Conservation (phyloP, 2,113 vertebrate genomes). For the Vombatus ursinus region DNA sequence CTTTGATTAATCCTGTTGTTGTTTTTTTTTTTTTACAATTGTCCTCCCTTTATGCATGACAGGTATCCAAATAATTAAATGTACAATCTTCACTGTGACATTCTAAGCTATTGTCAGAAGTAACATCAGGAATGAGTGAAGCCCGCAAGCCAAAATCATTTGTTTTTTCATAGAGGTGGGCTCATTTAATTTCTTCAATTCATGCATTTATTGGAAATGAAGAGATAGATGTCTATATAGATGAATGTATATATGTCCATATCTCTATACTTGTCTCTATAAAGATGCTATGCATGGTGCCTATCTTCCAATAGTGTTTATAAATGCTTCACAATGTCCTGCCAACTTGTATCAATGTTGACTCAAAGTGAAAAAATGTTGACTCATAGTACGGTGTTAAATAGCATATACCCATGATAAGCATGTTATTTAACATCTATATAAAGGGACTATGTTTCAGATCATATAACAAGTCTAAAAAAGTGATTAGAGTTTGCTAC, state of each 20-base stretch:
- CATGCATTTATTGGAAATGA: conserved; percentile 44
- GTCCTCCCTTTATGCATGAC: conserved; percentile 78
- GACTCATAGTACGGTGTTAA: conserved; percentile 19
- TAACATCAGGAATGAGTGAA: conserved; percentile 75
- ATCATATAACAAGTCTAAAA: neutral
- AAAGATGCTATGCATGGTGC: conserved; percentile 1
- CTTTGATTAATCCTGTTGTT: conserved; percentile 81
- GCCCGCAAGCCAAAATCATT: conserved; percentile 65
- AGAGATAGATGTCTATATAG: neutral
- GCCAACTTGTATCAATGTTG: neutral
- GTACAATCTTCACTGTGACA: conserved; percentile 71
- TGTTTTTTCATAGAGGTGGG: conserved; percentile 59
- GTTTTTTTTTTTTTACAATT: conserved; percentile 67
- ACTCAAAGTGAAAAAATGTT: conserved; percentile 26
- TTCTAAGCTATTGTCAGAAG: conserved; percentile 78
- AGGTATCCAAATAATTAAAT: conserved; percentile 82
- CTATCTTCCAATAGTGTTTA: conserved; percentile 20
- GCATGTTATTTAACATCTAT: conserved; percentile 36
- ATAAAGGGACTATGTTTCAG: neutral
- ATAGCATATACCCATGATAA: neutral
- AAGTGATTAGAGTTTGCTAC: neutral
- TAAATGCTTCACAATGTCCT: neutral
- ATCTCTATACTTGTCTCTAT: neutral
- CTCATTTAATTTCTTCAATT: conserved; percentile 63
- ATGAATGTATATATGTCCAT: neutral